These are phyloP conservation scores for Euwallacea similis DNA, from an alignment of 1,140 invertebrate species.

Conservation along the genomic window DNA sequence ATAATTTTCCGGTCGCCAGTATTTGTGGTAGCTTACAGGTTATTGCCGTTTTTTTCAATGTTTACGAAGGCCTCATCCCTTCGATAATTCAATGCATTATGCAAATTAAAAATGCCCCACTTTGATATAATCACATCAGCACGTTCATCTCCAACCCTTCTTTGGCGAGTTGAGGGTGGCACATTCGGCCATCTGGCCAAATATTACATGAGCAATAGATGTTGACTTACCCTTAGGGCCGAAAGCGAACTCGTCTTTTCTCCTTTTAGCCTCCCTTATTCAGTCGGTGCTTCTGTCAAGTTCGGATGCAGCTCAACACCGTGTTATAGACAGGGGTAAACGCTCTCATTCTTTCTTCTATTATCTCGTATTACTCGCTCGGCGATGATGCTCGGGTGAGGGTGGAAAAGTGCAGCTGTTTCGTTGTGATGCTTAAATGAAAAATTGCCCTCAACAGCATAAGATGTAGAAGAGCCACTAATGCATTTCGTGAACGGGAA, in stretches of 20 bases:
- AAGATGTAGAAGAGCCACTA: too few relatives aligned
- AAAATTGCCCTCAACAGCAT: background rate
- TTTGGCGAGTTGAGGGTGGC: conserved; percentile 14
- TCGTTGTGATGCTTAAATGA: conserved; percentile 14
- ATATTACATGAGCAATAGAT: conserved; percentile 5
- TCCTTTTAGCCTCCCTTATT: background rate
- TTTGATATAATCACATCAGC: conserved; percentile 17
- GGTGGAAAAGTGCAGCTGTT: conserved; percentile 23
- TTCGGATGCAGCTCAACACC: too few relatives aligned
- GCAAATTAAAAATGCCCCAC: background rate
- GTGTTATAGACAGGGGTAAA: conserved; percentile 15
- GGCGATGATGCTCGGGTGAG: conserved; percentile 1
- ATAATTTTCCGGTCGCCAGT: background rate
- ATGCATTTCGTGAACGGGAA: too few relatives aligned
- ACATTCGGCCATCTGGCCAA: conserved; percentile 10
- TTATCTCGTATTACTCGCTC: conserved; percentile 16
- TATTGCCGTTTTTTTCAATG: too few relatives aligned
- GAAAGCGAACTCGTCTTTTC: too few relatives aligned
- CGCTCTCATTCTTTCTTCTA: conserved; percentile 20
- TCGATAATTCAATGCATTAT: background rate
- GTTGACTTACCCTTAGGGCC: too few relatives aligned
- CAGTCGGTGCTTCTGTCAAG: too few relatives aligned
- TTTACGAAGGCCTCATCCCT: background rate
- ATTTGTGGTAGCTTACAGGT: too few relatives aligned
- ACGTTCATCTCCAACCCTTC: conserved; percentile 19